phyloP scores from a whole-genome alignment of 2,113 vertebrate species.

The Heterotilapia buettikoferi region DNA sequence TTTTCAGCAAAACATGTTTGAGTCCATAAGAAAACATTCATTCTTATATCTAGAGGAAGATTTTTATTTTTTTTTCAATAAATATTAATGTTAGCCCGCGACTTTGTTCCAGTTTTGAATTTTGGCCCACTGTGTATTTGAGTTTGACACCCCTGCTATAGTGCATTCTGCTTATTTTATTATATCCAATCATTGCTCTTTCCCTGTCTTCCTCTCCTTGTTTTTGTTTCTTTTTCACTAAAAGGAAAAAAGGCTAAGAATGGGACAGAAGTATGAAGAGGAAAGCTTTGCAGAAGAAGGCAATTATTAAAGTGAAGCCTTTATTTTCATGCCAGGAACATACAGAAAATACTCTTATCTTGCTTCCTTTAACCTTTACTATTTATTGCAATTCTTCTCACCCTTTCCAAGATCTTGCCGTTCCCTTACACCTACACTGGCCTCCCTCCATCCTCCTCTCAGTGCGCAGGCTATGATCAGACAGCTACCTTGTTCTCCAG shows the following conservation, averaged over 20 bases:
- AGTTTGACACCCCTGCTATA: too few relatives aligned
- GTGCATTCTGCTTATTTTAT: neutral
- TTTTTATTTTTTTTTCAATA: too few relatives aligned
- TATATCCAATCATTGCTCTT: neutral
- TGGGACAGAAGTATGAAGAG: neutral
- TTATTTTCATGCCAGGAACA: neutral
- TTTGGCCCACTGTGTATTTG: too few relatives aligned
- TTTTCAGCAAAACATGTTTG: too few relatives aligned
- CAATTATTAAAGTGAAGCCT: neutral
- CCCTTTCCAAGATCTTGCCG: neutral
- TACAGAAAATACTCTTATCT: neutral
- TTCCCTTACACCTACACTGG: neutral
- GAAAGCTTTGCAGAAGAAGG: neutral
- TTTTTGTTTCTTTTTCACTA: neutral
- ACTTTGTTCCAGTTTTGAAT: too few relatives aligned
- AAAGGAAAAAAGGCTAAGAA: neutral
- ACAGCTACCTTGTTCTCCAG: neutral
- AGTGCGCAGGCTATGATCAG: neutral
- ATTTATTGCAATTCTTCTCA: neutral
- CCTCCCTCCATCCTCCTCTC: neutral
- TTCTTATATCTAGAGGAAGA: too few relatives aligned
- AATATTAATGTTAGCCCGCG: too few relatives aligned
- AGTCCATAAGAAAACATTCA: too few relatives aligned
- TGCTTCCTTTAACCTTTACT: neutral
- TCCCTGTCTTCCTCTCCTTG: neutral